Evolutionary conservation across 1,140 invertebrate species (phyloP).

Genomic region (Archivesica marissinica): DNA sequence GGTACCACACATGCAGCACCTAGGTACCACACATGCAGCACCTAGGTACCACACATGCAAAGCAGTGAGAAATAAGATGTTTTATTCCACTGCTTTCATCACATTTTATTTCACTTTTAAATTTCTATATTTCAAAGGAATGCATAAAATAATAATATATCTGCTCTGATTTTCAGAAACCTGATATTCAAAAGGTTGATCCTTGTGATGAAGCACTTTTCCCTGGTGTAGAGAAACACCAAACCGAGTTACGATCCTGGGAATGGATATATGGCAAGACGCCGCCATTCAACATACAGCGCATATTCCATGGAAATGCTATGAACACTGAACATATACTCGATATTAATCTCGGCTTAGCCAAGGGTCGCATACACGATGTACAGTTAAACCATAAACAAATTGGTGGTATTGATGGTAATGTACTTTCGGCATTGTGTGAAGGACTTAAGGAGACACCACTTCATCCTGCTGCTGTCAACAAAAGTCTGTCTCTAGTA

Average conservation of each 20-base stretch:
- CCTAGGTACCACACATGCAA: too few species aligned
- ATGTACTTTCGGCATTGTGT: background rate
- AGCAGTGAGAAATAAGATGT: too few species aligned
- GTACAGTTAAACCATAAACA: constrained; percentile 22
- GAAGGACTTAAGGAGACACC: background rate
- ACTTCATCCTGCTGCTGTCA: background rate
- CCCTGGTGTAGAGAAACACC: constrained; percentile 15
- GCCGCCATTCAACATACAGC: constrained; percentile 32
- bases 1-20: too few species aligned
- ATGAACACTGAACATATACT: background rate
- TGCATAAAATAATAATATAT: too few species aligned
- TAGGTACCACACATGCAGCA: too few species aligned
- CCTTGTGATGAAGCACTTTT: constrained; percentile 5
- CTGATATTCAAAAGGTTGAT: constrained; percentile 1
- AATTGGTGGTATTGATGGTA: background rate
- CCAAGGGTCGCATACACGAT: constrained; percentile 9
- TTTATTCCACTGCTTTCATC: too few species aligned
- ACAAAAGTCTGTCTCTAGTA: background rate
- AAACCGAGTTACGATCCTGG: constrained; percentile 27
- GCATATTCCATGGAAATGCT: background rate
- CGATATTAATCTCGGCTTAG: background rate
- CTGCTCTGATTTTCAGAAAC: too few species aligned
- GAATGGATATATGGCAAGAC: constrained; percentile 56
- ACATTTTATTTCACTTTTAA: too few species aligned
- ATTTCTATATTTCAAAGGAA: too few species aligned